Conservation (phyloP, 1,140 invertebrate species). For the Lanistes nyassanus region DNA sequence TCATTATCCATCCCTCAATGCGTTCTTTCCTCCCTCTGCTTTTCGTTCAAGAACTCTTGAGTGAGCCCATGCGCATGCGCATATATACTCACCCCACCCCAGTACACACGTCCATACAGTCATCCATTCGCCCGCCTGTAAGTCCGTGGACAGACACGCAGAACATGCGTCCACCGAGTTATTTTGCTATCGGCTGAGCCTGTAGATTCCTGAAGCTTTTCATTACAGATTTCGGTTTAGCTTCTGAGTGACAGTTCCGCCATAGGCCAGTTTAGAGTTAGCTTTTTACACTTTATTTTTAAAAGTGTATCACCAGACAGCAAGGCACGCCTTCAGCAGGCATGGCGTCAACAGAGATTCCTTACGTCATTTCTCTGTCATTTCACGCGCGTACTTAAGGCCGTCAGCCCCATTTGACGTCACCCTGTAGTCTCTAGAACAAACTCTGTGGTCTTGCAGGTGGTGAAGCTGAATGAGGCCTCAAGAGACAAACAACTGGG, state of each 20-base stretch:
- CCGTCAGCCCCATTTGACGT: not conserved
- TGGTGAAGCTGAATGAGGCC: conserved; percentile 40
- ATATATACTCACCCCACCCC: not conserved
- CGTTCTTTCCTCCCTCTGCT: not conserved
- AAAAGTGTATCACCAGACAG: no score
- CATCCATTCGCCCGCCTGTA: not conserved
- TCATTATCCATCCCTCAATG: not conserved
- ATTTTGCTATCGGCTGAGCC: no score
- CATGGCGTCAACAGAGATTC: no score
- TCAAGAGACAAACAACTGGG: conserved; percentile 44
- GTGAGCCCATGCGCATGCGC: not conserved
- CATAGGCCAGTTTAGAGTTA: no score
- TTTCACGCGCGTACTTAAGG: not conserved
- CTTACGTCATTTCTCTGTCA: no score
- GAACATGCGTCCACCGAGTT: no score
- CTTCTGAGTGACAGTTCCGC: no score
- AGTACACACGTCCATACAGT: not conserved
- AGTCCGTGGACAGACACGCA: not conserved
- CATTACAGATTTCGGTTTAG: no score
- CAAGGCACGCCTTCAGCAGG: no score
- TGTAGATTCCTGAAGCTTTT: no score
- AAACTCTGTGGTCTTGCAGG: not conserved
- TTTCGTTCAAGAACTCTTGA: not conserved
- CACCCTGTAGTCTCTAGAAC: not conserved
- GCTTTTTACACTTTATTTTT: no score